Percentiles rank a stretch among this genome's conserved stretches.
Evolutionary conservation across 2,797 vertebrate genomes (phyloP).

Genomic region (Xiphorhynchus erythropygius): DNA sequence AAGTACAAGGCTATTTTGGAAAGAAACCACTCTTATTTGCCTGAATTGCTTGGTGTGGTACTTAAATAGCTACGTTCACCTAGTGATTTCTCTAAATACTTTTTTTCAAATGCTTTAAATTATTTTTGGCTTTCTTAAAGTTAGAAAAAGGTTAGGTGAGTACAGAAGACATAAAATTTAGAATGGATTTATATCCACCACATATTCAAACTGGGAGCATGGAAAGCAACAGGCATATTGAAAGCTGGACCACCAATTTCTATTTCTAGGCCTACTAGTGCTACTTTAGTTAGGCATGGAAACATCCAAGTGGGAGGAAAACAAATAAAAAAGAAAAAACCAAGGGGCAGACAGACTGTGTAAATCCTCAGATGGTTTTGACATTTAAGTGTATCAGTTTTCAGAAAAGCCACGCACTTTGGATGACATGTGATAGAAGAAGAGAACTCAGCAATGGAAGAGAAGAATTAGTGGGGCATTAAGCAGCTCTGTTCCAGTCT

Average conservation of each 20-base stretch:
- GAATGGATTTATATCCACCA: not conserved
- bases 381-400: not conserved
- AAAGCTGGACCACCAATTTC: not conserved
- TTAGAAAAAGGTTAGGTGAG: not conserved
- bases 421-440: not conserved
- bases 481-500: conserved; percentile 9
- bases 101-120: conserved; percentile 14
- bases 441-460: not conserved
- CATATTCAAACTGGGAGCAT: not conserved
- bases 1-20: not conserved
- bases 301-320: not conserved
- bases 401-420: not conserved
- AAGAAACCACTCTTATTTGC: conserved; percentile 32
- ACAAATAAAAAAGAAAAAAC: not conserved
- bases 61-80: conserved; percentile 3
- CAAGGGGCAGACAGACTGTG: not conserved
- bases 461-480: not conserved
- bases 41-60: not conserved
- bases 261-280: not conserved
- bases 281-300: not conserved
- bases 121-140: conserved; percentile 13
- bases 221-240: not conserved
- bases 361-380: conserved; percentile 13
- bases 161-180: not conserved
- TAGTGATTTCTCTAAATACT: conserved; percentile 28